phyloP scores from a whole-genome alignment of 2,797 vertebrate genomes.

The Mycteria americana region DNA sequence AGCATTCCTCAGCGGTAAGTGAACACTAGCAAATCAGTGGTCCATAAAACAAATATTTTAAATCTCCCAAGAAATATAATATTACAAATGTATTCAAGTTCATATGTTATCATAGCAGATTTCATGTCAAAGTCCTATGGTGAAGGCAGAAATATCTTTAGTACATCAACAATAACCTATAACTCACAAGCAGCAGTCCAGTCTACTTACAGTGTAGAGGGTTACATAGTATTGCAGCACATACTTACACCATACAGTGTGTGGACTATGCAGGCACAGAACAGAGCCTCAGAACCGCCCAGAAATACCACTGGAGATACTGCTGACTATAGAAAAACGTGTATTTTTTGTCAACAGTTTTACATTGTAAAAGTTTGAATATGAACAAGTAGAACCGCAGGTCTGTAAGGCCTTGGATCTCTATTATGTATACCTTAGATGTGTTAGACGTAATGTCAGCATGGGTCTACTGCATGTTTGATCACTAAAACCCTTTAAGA shows the following conservation, averaged over 20 bases:
- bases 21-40: neutral
- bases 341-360: neutral
- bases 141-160: neutral
- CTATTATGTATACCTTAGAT: neutral
- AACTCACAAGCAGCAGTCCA: neutral
- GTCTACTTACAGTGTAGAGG: neutral
- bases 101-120: neutral
- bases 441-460: neutral
- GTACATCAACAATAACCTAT: neutral
- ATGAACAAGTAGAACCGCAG: neutral
- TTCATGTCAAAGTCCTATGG: neutral
- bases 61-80: neutral
- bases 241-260: neutral
- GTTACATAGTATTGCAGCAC: neutral
- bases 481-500: conserved; percentile 49
- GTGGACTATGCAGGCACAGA: neutral
- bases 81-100: neutral
- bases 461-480: conserved; percentile 1
- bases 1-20: neutral
- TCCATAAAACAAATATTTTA: neutral
- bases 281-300: neutral
- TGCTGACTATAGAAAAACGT: neutral
- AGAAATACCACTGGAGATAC: neutral
- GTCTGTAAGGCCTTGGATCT: neutral
- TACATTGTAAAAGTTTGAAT: neutral